phyloP scores from a whole-genome alignment of 2,113 vertebrate species.

The Fulica atra region DNA sequence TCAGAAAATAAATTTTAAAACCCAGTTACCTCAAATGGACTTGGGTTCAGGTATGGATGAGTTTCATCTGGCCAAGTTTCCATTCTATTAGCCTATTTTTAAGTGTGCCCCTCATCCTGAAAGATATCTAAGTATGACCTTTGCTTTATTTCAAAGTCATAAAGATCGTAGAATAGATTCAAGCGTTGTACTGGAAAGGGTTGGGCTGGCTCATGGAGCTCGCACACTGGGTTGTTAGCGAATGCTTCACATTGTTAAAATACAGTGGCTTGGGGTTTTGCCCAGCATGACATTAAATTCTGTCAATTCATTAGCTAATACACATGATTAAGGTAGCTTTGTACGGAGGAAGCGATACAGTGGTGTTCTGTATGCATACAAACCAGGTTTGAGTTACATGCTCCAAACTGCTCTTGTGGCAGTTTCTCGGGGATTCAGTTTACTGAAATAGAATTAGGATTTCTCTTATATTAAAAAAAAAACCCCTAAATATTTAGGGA shows the following conservation, averaged over 20 bases:
- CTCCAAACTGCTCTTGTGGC: background rate
- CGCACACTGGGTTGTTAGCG: background rate
- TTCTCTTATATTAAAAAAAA: background rate
- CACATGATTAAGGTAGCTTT: background rate
- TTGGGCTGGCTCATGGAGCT: background rate
- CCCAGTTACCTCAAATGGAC: background rate
- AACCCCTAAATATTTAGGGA: background rate
- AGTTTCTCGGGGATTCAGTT: background rate
- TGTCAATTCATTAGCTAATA: background rate
- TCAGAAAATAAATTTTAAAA: background rate
- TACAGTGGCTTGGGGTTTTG: background rate
- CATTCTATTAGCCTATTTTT: background rate
- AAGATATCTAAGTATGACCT: background rate
- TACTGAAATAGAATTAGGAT: background rate
- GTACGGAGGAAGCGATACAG: background rate
- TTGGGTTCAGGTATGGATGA: background rate
- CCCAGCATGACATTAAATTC: background rate
- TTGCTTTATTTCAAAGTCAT: conserved; percentile 16
- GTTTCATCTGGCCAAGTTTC: background rate
- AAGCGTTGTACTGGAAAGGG: background rate
- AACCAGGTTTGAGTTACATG: background rate
- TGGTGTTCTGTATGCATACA: background rate
- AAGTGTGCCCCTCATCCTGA: background rate
- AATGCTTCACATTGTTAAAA: background rate
- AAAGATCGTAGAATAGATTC: background rate